Conservation (phyloP, 1,140 invertebrate species). For the Luehdorfia chinensis region DNA sequence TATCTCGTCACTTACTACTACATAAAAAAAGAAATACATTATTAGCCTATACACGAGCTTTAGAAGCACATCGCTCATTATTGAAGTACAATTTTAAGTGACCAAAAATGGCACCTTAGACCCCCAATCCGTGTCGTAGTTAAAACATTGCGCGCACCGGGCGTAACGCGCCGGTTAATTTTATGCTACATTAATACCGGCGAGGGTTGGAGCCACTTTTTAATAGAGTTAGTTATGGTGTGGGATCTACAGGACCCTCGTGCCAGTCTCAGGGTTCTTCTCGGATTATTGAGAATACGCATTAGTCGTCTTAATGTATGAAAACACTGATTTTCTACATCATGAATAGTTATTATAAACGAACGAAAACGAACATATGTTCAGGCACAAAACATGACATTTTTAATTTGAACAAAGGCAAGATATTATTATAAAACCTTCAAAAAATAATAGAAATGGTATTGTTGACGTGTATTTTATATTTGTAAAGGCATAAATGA, state of each 20-base stretch:
- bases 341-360: too few species aligned
- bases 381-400: too few species aligned
- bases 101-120: slow-evolving; percentile 34
- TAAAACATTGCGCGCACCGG: slow-evolving; percentile 47
- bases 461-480: too few species aligned
- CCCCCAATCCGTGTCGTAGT: slow-evolving; percentile 36
- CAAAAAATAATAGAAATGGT: too few species aligned
- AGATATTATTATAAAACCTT: too few species aligned
- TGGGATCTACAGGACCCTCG: slow-evolving; percentile 42
- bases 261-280: slow-evolving; percentile 2
- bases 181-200: slow-evolving; percentile 72
- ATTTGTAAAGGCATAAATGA: too few species aligned
- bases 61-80: background rate
- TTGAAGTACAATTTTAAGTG: slow-evolving; percentile 18
- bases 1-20: too few species aligned
- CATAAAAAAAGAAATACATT: too few species aligned
- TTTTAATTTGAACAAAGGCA: too few species aligned
- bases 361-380: too few species aligned
- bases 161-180: slow-evolving; percentile 68
- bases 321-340: background rate
- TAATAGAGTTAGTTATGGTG: slow-evolving; percentile 71
- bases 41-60: background rate
- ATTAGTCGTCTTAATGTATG: background rate
- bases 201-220: slow-evolving; percentile 58
- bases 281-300: slow-evolving; percentile 2